phyloP scores from a whole-genome alignment of 2,888 invertebrate species.

The Diogma glabrata region DNA sequence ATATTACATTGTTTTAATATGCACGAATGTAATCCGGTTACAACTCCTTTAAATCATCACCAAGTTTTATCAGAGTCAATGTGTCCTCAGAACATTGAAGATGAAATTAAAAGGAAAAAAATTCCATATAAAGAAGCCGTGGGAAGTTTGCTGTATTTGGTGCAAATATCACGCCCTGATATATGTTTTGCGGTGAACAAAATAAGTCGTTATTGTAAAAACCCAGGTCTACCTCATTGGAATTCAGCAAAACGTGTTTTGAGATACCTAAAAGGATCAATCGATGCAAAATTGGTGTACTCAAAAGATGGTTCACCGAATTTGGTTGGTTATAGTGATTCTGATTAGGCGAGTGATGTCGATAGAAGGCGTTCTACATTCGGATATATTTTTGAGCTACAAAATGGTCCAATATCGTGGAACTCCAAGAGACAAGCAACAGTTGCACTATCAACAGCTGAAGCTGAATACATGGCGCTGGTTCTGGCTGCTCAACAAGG shows the following conservation, averaged over 20 bases:
- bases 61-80: not conserved
- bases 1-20: not conserved
- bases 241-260: not conserved
- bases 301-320: not conserved
- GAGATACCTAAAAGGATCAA: not conserved
- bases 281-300: not conserved
- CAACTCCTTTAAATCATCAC: not conserved
- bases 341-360: not conserved
- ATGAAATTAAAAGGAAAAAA: not conserved
- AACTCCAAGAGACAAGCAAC: too few species aligned
- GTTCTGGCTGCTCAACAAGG: too few species aligned
- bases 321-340: not conserved
- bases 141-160: too few species aligned
- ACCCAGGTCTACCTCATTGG: not conserved
- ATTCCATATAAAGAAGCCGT: not conserved
- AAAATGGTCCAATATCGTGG: too few species aligned
- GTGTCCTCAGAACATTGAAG: not conserved
- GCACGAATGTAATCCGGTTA: not conserved
- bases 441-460: too few species aligned
- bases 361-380: too few species aligned
- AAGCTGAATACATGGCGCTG: too few species aligned
- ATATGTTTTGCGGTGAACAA: not conserved
- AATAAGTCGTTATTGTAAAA: not conserved
- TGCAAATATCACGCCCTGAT: too few species aligned
- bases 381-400: too few species aligned